Base-by-base conservation (phyloP, 2,797 vertebrate genomes). In the Monodelphis domestica region DNA sequence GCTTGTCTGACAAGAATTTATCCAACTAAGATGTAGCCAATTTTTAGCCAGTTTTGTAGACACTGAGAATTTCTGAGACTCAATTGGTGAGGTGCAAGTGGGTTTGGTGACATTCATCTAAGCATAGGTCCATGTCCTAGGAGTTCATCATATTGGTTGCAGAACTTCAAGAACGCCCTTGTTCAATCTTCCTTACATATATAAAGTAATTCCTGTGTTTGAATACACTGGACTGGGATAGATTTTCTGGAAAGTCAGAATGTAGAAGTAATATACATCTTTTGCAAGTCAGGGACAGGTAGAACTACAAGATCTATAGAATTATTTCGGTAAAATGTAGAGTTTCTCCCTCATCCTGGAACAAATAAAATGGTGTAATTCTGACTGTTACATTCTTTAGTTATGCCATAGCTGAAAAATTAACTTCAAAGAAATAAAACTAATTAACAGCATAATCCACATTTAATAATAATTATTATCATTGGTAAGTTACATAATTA, bases 221-320 rank as follows among this genome's bases (percentile, higher is more conserved):
- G 50, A 90, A 94, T 30, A 38, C 89, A 84, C 1, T 30, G 12
- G 14, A 12, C 38, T 53, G 59, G 88, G 78, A 92, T 38, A 92
- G 24, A 45, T 91, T 87, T 91, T 87, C 90, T 94, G 30, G 53
- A 95, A 38, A 70, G 53, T 93, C 84, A 93, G 55, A 95, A 91
- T 78, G 59, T 89, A 90, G 89, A 90, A 50, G 89, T 50, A 45
- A 55, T 63, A 78, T 94, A 89, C 54, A 84, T 38, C 12, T 84
- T 92, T 90, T 51, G 54, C 17, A 53, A 54, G 90, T 38, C 55
- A 92, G 45, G 54, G 45, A 91, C 38, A 53, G 53, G 84, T 24
- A 89, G 70, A 91, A 88, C 59, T 91, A 38, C 3, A 88, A n/a
- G 30, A 89, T 29, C 29, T 14, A 38, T 17, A 54, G 56, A 91